Conservation (phyloP, 2,113 vertebrate genomes). For the Forbesichthys papilliferus region DNA sequence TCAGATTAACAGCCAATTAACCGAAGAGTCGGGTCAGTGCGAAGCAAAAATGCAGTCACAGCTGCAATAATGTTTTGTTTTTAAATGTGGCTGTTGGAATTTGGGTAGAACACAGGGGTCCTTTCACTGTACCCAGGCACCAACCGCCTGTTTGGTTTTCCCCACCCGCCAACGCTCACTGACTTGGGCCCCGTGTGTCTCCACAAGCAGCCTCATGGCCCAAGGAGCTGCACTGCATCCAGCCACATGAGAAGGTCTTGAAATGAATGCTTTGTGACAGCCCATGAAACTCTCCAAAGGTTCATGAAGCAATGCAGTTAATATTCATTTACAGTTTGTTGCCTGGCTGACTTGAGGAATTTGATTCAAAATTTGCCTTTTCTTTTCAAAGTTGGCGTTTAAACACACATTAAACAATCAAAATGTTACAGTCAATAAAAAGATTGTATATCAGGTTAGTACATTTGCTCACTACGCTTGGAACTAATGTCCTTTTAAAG, state of each 20-base stretch:
- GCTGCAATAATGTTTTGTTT: slow-evolving; percentile 79
- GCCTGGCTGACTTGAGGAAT: background rate
- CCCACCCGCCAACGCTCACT: slow-evolving; percentile 43
- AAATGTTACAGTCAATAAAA: too few relatives aligned
- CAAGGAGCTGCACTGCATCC: slow-evolving; percentile 1
- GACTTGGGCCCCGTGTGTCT: slow-evolving; percentile 30
- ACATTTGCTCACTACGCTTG: background rate
- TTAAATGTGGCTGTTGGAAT: slow-evolving; percentile 71
- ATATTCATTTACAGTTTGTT: background rate
- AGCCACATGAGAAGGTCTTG: background rate
- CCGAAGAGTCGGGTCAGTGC: slow-evolving; percentile 22
- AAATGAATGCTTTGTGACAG: background rate
- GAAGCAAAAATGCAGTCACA: slow-evolving; percentile 54
- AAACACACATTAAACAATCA: too few relatives aligned
- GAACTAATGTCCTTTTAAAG: background rate
- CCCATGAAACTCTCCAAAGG: background rate
- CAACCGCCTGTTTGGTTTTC: slow-evolving; percentile 63
- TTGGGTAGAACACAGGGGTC: slow-evolving; percentile 71
- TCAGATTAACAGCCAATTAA: slow-evolving; percentile 45
- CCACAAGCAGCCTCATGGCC: slow-evolving; percentile 13
- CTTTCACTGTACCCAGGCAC: slow-evolving; percentile 69
- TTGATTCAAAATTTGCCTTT: background rate
- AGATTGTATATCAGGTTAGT: background rate
- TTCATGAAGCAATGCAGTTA: background rate
- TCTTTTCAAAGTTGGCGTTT: background rate